Conservation (phyloP, 2,888 invertebrate species). For the Ashinkailepas kermadecensis region DNA sequence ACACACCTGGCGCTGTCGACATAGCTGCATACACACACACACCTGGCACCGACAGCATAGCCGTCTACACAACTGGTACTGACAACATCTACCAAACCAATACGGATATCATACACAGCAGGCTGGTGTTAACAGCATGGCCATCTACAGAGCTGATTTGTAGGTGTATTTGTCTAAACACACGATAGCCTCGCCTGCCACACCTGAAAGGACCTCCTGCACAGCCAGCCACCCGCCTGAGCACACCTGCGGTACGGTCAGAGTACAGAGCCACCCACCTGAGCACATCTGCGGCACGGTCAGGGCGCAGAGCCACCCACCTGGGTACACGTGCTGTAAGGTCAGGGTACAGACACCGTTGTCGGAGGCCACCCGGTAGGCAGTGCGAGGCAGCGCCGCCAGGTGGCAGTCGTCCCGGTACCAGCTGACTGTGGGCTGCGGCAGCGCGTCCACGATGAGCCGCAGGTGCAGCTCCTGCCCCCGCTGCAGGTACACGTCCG, state of each 20-base stretch:
- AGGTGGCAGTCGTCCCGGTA: constrained; percentile 90
- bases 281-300: too few relatives aligned
- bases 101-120: too few relatives aligned
- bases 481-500: background rate
- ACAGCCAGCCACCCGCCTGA: background rate
- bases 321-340: background rate
- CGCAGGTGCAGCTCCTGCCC: background rate
- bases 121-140: too few relatives aligned
- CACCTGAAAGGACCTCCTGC: background rate
- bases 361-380: background rate
- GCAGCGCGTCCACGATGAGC: constrained; percentile 36
- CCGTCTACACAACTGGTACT: too few relatives aligned
- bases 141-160: too few relatives aligned
- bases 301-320: background rate
- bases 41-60: too few relatives aligned
- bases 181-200: too few relatives aligned
- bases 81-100: too few relatives aligned
- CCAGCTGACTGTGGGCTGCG: constrained; percentile 95
- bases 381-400: constrained; percentile 57
- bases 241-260: background rate
- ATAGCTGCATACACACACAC: too few relatives aligned
- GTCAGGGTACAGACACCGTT: background rate
- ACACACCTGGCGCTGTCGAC: too few relatives aligned
- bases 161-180: too few relatives aligned
- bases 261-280: background rate